Percentiles rank a stretch among this genome's conserved stretches.
Evolutionary conservation across 2,797 vertebrate genomes (phyloP).

Genomic region (Sebastes taczanowskii): DNA sequence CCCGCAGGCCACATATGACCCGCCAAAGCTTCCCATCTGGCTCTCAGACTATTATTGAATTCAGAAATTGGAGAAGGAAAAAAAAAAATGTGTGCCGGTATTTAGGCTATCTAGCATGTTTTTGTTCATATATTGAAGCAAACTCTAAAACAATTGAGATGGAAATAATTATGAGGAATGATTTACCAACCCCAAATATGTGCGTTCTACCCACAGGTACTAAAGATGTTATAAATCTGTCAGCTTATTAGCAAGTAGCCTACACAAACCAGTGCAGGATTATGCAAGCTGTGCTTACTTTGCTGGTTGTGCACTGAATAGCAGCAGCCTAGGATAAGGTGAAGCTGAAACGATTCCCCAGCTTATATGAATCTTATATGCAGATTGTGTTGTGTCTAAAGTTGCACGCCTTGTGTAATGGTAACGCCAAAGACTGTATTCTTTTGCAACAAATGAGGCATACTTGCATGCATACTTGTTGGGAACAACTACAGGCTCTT

Average conservation of each 20-base stretch:
- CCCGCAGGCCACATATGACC: too few species aligned
- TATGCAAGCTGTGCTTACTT: not conserved
- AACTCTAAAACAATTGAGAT: not conserved
- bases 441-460: too few species aligned
- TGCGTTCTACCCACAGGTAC: rapidly evolving
- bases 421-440: rapidly evolving
- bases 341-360: not conserved
- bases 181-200: not conserved
- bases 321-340: not conserved
- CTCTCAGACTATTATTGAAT: too few species aligned
- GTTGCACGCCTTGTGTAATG: rapidly evolving
- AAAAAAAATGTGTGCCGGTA: not conserved
- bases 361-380: too few species aligned
- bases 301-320: not conserved
- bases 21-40: too few species aligned
- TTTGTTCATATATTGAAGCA: not conserved
- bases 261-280: not conserved
- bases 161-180: not conserved
- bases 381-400: too few species aligned
- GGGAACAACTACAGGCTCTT: too few species aligned
- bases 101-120: not conserved
- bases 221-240: not conserved
- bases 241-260: not conserved
- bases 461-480: too few species aligned
- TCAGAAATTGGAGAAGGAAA: too few species aligned